Base-by-base conservation (phyloP, 1,140 invertebrate species). In the Laupala kohalensis region DNA sequence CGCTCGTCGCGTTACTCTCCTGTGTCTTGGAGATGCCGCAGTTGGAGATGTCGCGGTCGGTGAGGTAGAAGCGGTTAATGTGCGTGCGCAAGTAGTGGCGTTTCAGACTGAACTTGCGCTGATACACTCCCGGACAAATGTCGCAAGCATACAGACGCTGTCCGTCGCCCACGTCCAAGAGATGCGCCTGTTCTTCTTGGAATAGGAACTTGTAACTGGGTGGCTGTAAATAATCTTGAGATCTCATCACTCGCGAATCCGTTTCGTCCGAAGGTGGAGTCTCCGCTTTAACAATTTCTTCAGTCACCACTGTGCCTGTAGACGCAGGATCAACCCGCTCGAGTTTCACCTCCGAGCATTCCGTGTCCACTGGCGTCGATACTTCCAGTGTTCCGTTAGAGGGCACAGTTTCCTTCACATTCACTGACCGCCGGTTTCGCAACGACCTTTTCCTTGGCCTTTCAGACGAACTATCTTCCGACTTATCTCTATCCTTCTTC, bases 51-150 rank as follows among this genome's bases (percentile, higher is more conserved):
- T 84, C 83, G 29, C 78, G 75, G 37, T 80, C 77, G 23, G 81
- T 80, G 5, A 86, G 75, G 75, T 84, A 85, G 69, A 80, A 77
- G 73, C 79, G 79, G 73, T 86, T 85, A 5, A 87, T 79, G 76
- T 87, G 85, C 72, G 78, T 80, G n/a, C 83, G 77, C 25, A 86
- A 73, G 71, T 83, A 85, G 75, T 87, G 85, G 25, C 84, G 78
- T 74, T 86, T 85, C 5, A 87, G 75, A 74, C 84, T 86, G 72
- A 85, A 83, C n/a, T 79, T 79, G 72, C 85, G 81, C 37, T 81
- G 78, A 75, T 86, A 87, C 1, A 80, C 75, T 5, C 78, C 79
- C 6, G 74, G 74, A 76, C 85, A 87, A 25, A 86, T 80, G 74
- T 86, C 84, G 78, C 85, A 87, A 25, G 78, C 78, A 70, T 78